Conservation (phyloP, 2,888 invertebrate genomes). For the Drosophila koepferae region DNA sequence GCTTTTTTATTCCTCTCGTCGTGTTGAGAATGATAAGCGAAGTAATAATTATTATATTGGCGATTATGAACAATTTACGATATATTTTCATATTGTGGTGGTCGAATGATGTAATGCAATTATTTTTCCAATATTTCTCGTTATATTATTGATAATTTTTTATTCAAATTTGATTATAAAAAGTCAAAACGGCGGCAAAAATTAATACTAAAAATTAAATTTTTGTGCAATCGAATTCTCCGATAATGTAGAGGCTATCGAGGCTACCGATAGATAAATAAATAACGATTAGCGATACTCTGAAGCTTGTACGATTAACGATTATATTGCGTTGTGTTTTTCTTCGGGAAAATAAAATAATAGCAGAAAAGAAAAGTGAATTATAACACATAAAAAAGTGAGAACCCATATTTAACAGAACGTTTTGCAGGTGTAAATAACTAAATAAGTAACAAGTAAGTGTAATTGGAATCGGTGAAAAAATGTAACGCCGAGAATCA, state of each 20-base stretch:
- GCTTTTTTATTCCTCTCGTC: neutral
- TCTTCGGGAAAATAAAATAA: slow-evolving; percentile 50
- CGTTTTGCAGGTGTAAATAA: slow-evolving; percentile 4
- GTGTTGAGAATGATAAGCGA: neutral
- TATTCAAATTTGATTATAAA: neutral
- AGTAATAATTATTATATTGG: neutral
- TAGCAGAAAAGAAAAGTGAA: slow-evolving; percentile 24
- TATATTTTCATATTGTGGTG: neutral
- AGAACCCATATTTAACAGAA: slow-evolving; percentile 1
- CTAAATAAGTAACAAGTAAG: slow-evolving; percentile 10
- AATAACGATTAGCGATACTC: slow-evolving; percentile 22
- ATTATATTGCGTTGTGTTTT: slow-evolving; percentile 65
- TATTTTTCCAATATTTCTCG: neutral
- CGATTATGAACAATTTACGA: neutral
- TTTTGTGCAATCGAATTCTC: neutral
- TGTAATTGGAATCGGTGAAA: slow-evolving; percentile 33
- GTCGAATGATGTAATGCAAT: neutral
- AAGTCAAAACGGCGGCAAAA: neutral
- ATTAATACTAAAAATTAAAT: slow-evolving; percentile 7
- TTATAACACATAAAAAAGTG: slow-evolving; percentile 21
- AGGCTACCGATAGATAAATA: slow-evolving; percentile 22
- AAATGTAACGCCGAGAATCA: slow-evolving; percentile 39
- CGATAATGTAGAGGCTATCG: neutral
- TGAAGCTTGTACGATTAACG: slow-evolving; percentile 43
- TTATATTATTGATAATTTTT: too few relatives aligned